These are phyloP conservation scores for Rhinichthys osculus DNA, from an alignment of 2,797 vertebrate genomes.

Conservation along the genomic window DNA sequence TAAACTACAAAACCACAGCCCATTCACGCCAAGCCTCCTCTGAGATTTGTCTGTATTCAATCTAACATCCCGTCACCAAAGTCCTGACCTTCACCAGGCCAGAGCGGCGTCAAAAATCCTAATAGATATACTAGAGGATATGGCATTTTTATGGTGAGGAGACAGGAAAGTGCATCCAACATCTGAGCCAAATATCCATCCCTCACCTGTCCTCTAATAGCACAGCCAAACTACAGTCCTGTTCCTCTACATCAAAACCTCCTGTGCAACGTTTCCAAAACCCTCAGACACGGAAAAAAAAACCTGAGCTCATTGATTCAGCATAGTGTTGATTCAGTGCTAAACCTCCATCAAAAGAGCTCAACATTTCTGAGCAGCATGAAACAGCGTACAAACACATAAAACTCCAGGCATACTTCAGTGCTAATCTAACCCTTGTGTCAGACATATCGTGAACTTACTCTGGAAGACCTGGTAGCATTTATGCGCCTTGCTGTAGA, in stretches of 20 bases:
- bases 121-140: constrained; percentile 57
- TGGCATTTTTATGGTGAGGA: constrained; percentile 48
- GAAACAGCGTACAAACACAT: constrained; percentile 23
- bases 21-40: neutral
- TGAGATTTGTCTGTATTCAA: constrained; percentile 27
- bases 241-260: constrained; percentile 29
- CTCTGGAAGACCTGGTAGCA: constrained; percentile 71
- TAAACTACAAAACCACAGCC: neutral
- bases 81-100: constrained; percentile 60
- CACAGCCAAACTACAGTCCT: constrained; percentile 24
- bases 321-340: neutral
- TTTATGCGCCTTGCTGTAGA: constrained; percentile 68
- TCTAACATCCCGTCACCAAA: neutral
- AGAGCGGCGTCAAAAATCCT: constrained; percentile 54
- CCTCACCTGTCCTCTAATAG: constrained; percentile 58
- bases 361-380: constrained; percentile 13
- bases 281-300: neutral
- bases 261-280: constrained; percentile 27
- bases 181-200: constrained; percentile 54
- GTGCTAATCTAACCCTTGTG: constrained; percentile 38
- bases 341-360: constrained; percentile 29
- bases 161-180: constrained; percentile 63
- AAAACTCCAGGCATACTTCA: constrained; percentile 35
- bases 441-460: constrained; percentile 69
- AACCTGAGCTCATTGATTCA: neutral